Percentiles rank a stretch among this genome's conserved stretches.
Conservation (phyloP, 2,113 vertebrate species). For the Stercorarius parasiticus region DNA sequence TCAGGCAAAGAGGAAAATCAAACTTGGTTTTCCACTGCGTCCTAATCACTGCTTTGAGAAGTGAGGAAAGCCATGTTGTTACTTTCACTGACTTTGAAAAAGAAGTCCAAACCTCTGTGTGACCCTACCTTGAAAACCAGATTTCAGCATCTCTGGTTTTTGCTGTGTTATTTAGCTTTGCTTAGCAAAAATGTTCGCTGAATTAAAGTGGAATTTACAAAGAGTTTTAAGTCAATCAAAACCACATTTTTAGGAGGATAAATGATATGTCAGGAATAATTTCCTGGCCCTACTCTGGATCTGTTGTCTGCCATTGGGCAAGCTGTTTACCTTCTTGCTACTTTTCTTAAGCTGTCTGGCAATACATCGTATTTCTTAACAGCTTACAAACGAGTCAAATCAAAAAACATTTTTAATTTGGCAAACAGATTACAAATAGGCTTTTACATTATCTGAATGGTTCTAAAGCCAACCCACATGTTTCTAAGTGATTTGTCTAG, state of each 20-base stretch:
- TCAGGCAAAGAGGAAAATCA: not conserved
- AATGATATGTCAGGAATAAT: not conserved
- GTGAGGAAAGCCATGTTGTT: not conserved
- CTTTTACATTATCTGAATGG: not conserved
- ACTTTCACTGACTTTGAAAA: not conserved
- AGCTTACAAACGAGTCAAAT: not conserved
- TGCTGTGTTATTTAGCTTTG: not conserved
- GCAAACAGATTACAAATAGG: slow-evolving; percentile 33
- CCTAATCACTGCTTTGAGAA: not conserved
- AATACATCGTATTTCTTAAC: not conserved
- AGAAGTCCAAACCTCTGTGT: not conserved
- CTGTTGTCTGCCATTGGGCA: not conserved
- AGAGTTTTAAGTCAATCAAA: not conserved
- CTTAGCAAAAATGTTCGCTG: not conserved
- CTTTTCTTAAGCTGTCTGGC: not conserved
- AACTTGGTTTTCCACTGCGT: not conserved
- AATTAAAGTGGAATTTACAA: not conserved
- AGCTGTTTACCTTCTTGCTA: not conserved
- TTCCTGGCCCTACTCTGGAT: not conserved
- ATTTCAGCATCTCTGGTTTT: not conserved
- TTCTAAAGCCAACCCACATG: slow-evolving; percentile 45
- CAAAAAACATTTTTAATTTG: not conserved
- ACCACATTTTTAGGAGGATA: not conserved
- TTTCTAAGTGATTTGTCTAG: slow-evolving; percentile 62
- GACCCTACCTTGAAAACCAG: not conserved